Evolutionary conservation across 2,113 vertebrate genomes (phyloP), one percentile per base, ranked within the genome.

Genomic region (Anser brachyrhynchus): DNA sequence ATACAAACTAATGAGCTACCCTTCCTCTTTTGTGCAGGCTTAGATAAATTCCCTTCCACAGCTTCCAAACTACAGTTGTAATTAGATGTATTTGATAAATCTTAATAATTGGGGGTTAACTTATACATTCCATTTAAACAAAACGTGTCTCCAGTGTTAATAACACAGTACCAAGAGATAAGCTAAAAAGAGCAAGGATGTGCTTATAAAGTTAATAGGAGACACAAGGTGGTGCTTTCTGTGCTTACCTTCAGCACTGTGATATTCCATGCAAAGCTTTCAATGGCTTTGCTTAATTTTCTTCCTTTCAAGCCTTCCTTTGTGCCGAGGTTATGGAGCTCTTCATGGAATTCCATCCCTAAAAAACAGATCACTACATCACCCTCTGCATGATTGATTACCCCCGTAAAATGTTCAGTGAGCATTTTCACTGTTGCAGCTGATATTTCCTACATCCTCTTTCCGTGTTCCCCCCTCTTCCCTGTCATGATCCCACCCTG

Each of bases 251-350:
- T 98, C 73, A 98, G 61, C 51, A 98, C 98, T 22, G 98, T 98
- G 84, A 98, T 98, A 89, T 98, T 98, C 98, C 98, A 98, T 2
- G 98, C 98, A 94, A 98, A 98, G 94, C 98, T 98, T 89, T 98
- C 98, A 49, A 98, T 97, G 21, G 98, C 98, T 96, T 98, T 98
- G 92, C 97, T 98, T 87, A 98, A 96, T 95, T 98, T 98, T 90
- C 98, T 97, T 95, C 98, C 98, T 95, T 98, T 98, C 64, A 98
- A 86, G 73, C 98, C 98, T 95, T 98, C 98, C 87, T 98, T 98
- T 52, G 98, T 96, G 21, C 98, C 98, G 3, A 98, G 92, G 76
- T 98, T 97, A 91, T 98, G 98, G 89, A 98, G 97, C 49, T 98
- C 98, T 92, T 98, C 98, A 0, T 98, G 98, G 89, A 98, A 98